These are phyloP conservation scores for Callaeas wilsoni DNA, from an alignment of 2,113 vertebrate genomes.

Conservation along the genomic window DNA sequence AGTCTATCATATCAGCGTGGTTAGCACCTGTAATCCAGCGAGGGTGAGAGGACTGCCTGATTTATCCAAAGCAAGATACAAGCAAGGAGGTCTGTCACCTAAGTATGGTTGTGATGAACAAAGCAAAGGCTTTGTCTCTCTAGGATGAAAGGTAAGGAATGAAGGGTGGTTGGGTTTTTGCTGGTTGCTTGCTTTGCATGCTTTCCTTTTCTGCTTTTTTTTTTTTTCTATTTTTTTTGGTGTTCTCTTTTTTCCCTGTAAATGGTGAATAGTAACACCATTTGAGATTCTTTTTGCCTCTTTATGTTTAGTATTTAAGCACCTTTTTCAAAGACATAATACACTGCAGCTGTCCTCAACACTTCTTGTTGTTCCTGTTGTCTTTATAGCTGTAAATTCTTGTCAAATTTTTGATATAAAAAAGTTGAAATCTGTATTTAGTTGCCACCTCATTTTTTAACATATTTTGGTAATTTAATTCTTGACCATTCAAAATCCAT, in stretches of 20 bases:
- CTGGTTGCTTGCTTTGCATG: not conserved
- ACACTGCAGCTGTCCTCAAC: not conserved
- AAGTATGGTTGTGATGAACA: not conserved
- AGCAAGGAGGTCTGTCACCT: not conserved
- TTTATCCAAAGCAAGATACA: not conserved
- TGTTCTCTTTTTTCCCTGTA: no score
- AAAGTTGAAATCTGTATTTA: not conserved
- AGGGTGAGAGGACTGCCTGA: not conserved
- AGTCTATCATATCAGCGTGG: not conserved
- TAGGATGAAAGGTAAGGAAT: not conserved
- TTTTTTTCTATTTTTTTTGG: not conserved
- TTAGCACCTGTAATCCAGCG: not conserved
- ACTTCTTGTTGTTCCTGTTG: not conserved
- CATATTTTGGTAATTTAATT: not conserved
- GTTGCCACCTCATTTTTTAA: not conserved
- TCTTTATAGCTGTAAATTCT: not conserved
- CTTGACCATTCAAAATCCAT: not conserved
- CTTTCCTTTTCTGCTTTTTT: not conserved
- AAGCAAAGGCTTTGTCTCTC: not conserved
- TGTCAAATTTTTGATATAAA: not conserved
- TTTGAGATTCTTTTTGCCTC: not conserved
- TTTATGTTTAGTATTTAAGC: not conserved
- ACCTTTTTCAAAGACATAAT: not conserved
- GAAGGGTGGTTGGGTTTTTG: fast-evolving
- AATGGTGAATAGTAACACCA: not conserved